phyloP scores from a whole-genome alignment of 2,113 vertebrate species.

The Trichechus manatus region DNA sequence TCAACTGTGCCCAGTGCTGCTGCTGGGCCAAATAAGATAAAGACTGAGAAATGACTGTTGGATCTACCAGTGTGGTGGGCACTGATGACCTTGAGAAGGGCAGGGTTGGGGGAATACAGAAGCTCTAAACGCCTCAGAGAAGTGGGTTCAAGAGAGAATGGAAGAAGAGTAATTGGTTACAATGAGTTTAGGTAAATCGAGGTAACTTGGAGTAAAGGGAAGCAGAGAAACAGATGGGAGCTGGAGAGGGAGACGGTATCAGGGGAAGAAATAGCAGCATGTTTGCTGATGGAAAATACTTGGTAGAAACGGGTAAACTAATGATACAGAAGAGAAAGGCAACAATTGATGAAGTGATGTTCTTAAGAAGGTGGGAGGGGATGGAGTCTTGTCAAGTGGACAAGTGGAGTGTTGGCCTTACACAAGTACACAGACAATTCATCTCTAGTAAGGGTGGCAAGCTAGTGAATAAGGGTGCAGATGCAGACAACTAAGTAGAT shows the following conservation, averaged over 20 bases:
- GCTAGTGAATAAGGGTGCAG: fast-evolving
- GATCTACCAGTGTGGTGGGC: not conserved
- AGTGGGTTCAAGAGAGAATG: too few relatives aligned
- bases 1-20: not conserved
- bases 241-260: not conserved
- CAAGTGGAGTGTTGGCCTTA: not conserved
- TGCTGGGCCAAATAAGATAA: not conserved
- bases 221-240: not conserved
- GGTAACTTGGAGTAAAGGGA: not conserved
- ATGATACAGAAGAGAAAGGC: not conserved
- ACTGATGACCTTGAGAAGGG: not conserved
- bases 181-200: not conserved
- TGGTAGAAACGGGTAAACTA: not conserved
- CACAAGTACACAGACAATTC: fast-evolving
- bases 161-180: not conserved
- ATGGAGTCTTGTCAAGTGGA: not conserved
- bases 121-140: not conserved
- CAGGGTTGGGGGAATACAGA: too few relatives aligned
- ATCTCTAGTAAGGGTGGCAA: not conserved
- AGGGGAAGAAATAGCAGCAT: not conserved
- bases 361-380: not conserved
- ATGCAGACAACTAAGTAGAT: not conserved
- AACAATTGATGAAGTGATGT: not conserved
- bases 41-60: not conserved
- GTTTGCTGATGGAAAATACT: not conserved